Base-by-base conservation (phyloP, 2,797 vertebrate species). In the Brachyalestes nurse region DNA sequence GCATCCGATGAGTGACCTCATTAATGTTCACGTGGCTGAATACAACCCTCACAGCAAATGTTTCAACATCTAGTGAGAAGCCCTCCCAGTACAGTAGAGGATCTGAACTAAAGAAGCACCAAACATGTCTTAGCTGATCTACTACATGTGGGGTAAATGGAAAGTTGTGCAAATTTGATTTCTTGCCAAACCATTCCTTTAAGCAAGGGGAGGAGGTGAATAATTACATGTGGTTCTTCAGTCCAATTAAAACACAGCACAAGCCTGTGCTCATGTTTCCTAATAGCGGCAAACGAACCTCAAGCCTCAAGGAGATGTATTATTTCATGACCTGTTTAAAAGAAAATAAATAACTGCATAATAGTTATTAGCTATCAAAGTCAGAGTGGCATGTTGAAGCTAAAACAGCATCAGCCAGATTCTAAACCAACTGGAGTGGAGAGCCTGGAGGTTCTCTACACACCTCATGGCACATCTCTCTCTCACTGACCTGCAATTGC, bases 191-290 rank as follows among this genome's bases (percentile, higher is more conserved):
- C 13, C 13, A 51, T 51, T 51, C 19, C 17, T n/a, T 42, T 66
- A 42, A 66, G 64, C 34, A n/a, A 53, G 2, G 49, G 38, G 49
- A 58, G 0, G 4, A n/a, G 17, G 21, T 42, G 70, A 66, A 62
- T 21, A n/a, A 69, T 19, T 42, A 17, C 61, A 47, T 17, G 34
- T 42, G 34, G 51, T 42, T 74, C 38, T 47, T 28, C 16, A 45
- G 5, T 53, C 60, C 47, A 80, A 53, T 80, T 49, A 73, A 45
- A 80, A 80, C 25, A 23, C 38, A 80, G 61, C 45, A 66, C 38
- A 66, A 34, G 23, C 12, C 34, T n/a, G 34, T 34, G 19, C 19
- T 47, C 16, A 45, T 28, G 16, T 53, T 65, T 65, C 42, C 9
- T 38, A 65, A 19, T 65, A 34, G 34, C 1, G 40, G 61, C 12